These are phyloP conservation scores for Hypercompe scribonia DNA, from an alignment of 2,888 invertebrate genomes.

Conservation along the genomic window DNA sequence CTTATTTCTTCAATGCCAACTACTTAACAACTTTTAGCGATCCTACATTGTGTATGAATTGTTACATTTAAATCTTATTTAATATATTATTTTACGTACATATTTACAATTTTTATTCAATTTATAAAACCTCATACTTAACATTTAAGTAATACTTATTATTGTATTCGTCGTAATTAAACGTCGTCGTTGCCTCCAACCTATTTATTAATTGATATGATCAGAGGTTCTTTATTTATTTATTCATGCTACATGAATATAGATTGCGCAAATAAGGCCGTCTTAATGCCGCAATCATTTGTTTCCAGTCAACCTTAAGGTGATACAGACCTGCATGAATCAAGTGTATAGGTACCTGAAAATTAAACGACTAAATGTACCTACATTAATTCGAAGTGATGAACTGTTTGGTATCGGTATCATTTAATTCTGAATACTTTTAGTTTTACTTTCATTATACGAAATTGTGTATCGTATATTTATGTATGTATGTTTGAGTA, in stretches of 20 bases:
- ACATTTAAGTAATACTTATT: constrained; percentile 24
- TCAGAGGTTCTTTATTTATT: background rate
- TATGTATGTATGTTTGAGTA: too few species aligned
- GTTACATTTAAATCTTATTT: constrained; percentile 54
- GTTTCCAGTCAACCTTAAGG: background rate
- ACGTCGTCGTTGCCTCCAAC: background rate
- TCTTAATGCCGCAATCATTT: background rate
- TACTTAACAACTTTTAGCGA: constrained; percentile 48
- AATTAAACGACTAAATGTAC: too few species aligned
- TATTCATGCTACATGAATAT: background rate
- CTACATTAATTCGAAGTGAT: too few species aligned
- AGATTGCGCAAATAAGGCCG: background rate
- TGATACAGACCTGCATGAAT: background rate
- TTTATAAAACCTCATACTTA: constrained; percentile 76
- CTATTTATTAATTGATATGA: background rate
- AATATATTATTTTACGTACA: constrained; percentile 38
- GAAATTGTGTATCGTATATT: too few species aligned
- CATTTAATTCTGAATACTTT: too few species aligned
- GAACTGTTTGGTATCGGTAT: too few species aligned
- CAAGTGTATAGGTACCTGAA: background rate
- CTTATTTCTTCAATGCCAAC: constrained; percentile 48
- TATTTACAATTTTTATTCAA: constrained; percentile 56
- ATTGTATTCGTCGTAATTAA: constrained; percentile 4
- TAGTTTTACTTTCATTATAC: too few species aligned
- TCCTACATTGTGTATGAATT: constrained; percentile 27